These are phyloP conservation scores for Idaea dimidiata DNA, from an alignment of 2,888 invertebrate species.

Conservation along the genomic window DNA sequence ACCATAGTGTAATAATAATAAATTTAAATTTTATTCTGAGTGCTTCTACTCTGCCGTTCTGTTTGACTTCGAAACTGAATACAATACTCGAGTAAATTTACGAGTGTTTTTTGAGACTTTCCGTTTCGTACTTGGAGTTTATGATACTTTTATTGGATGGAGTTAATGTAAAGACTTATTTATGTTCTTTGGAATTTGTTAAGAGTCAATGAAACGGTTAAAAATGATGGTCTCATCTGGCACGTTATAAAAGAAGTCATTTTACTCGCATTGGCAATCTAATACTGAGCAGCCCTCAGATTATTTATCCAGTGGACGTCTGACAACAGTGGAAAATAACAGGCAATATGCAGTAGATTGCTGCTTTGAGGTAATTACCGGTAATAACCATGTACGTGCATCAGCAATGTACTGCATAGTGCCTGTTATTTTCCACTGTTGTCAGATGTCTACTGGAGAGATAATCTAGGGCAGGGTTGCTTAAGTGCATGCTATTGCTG, in stretches of 20 bases:
- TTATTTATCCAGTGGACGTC: no score
- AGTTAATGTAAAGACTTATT: neutral
- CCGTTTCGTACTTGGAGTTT: neutral
- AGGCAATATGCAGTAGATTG: no score
- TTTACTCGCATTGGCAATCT: neutral
- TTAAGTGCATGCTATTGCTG: no score
- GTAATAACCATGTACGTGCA: no score
- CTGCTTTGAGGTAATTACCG: no score
- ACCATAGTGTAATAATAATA: conserved; percentile 33
- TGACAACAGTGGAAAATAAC: no score
- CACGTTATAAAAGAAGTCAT: neutral
- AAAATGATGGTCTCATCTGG: neutral
- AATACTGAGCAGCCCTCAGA: no score
- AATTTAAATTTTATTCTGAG: conserved; percentile 31
- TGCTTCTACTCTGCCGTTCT: conserved; percentile 15
- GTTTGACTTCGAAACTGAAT: conserved; percentile 19
- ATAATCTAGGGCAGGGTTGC: no score
- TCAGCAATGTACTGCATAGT: no score
- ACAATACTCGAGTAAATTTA: conserved; percentile 25
- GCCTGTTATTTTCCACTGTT: no score
- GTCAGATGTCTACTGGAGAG: no score
- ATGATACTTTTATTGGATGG: neutral
- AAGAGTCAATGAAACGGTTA: neutral
- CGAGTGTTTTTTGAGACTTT: conserved; percentile 13
- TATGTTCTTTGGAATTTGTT: neutral